A percentile compares a stretch with the other conserved stretches of the same genome.
Evolutionary conservation across 2,888 invertebrate species (phyloP).

Genomic region (Empis stercorea): DNA sequence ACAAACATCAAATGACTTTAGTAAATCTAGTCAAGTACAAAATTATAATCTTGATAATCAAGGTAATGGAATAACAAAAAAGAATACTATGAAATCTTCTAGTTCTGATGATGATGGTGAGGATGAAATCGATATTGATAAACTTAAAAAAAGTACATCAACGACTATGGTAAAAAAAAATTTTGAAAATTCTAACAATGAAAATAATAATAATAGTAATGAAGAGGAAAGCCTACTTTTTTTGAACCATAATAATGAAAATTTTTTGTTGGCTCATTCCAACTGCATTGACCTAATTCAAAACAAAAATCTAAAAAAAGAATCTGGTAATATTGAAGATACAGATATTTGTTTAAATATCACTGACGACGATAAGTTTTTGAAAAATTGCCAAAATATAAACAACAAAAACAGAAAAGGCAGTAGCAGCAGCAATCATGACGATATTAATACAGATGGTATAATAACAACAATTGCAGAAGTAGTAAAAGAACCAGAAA

Average conservation of each 20-base stretch:
- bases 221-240: background rate
- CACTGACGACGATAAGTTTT: slow-evolving; percentile 13
- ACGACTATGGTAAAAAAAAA: background rate
- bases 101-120: background rate
- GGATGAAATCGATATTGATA: background rate
- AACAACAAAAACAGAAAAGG: background rate
- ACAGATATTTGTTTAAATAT: slow-evolving; percentile 4
- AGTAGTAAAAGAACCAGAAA: slow-evolving; percentile 1
- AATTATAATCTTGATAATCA: background rate
- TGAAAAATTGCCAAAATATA: slow-evolving; percentile 5
- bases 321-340: background rate
- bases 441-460: background rate
- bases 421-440: background rate
- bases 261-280: background rate
- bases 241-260: background rate
- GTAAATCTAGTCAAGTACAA: background rate
- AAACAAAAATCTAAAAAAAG: background rate
- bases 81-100: background rate
- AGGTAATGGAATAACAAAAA: background rate
- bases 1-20: slow-evolving; percentile 3
- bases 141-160: background rate
- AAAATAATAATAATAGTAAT: background rate
- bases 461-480: background rate
- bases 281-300: slow-evolving; percentile 1
- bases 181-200: background rate